Conservation (phyloP, 2,888 invertebrate genomes). For the Suillia variegata region DNA sequence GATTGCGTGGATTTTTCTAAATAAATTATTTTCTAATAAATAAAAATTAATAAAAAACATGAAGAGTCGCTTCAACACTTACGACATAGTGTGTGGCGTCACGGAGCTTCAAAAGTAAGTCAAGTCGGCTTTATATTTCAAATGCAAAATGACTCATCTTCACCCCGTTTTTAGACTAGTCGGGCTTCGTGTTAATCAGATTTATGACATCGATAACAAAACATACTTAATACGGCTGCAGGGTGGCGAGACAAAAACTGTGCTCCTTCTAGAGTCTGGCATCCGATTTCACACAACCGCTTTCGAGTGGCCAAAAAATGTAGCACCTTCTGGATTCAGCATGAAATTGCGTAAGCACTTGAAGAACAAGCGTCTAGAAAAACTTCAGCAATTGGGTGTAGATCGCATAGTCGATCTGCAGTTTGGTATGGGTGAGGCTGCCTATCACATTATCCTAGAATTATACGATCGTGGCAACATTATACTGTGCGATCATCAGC, state of each 20-base stretch:
- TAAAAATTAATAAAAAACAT: constrained; percentile 70
- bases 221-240: constrained; percentile 91
- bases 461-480: constrained; percentile 96
- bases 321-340: constrained; percentile 91
- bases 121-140: constrained; percentile 4
- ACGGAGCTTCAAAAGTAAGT: constrained; percentile 83
- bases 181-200: constrained; percentile 93
- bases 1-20: too few species aligned
- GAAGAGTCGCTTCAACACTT: constrained; percentile 93
- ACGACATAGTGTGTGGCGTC: constrained; percentile 88
- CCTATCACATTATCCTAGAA: constrained; percentile 94
- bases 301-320: constrained; percentile 99
- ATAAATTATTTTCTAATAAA: too few species aligned
- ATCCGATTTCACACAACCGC: constrained; percentile 90
- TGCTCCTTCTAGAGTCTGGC: constrained; percentile 92
- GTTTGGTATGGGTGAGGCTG: constrained; percentile 92
- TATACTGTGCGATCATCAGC: constrained; percentile 87
- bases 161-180: constrained; percentile 67
- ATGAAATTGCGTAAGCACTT: constrained; percentile 99
- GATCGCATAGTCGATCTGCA: constrained; percentile 95
- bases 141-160: too few species aligned
- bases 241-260: constrained; percentile 83
- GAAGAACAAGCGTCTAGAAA: constrained; percentile 91
- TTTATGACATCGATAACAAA: constrained; percentile 96
- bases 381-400: constrained; percentile 82